A percentile compares a stretch with the other conserved stretches of the same genome.
phyloP scores from a whole-genome alignment of 1,140 invertebrate species.

The Limonius californicus region DNA sequence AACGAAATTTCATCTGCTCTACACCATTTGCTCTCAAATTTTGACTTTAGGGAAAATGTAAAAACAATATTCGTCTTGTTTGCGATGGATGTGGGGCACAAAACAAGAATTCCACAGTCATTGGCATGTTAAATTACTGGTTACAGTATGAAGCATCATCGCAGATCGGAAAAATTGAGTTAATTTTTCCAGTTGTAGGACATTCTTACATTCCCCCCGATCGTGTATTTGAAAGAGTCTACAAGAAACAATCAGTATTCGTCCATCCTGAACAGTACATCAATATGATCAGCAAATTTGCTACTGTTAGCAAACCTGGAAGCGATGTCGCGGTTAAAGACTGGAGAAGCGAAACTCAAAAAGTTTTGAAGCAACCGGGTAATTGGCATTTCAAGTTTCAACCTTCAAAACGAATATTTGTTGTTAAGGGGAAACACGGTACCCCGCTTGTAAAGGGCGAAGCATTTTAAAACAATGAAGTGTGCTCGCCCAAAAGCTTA shows the following conservation, averaged over 20 bases:
- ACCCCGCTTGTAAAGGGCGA: too few relatives aligned
- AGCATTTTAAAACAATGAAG: background rate
- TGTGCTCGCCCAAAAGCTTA: background rate
- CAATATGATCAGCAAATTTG: constrained; percentile 27
- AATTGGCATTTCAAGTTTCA: constrained; percentile 31
- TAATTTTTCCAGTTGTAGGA: too few relatives aligned
- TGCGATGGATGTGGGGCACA: constrained; percentile 33
- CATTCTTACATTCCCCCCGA: constrained; percentile 29
- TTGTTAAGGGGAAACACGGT: too few relatives aligned
- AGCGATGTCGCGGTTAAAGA: constrained; percentile 18
- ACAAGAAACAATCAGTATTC: constrained; percentile 29
- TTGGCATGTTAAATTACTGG: constrained; percentile 22
- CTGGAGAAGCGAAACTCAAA: constrained; percentile 28
- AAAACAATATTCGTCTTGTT: too few relatives aligned
- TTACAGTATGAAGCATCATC: constrained; percentile 6
- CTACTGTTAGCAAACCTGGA: constrained; percentile 20
- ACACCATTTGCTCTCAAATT: constrained; percentile 31
- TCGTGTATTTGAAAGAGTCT: constrained; percentile 32
- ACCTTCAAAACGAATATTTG: constrained; percentile 25
- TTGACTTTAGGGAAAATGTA: too few relatives aligned
- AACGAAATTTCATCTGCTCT: constrained; percentile 41
- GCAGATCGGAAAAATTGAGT: too few relatives aligned
- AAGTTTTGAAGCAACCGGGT: constrained; percentile 27
- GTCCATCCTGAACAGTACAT: constrained; percentile 26
- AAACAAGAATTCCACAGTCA: constrained; percentile 36